Base-by-base conservation (phyloP, 1,140 invertebrate genomes). In the Drosophila sechellia region DNA sequence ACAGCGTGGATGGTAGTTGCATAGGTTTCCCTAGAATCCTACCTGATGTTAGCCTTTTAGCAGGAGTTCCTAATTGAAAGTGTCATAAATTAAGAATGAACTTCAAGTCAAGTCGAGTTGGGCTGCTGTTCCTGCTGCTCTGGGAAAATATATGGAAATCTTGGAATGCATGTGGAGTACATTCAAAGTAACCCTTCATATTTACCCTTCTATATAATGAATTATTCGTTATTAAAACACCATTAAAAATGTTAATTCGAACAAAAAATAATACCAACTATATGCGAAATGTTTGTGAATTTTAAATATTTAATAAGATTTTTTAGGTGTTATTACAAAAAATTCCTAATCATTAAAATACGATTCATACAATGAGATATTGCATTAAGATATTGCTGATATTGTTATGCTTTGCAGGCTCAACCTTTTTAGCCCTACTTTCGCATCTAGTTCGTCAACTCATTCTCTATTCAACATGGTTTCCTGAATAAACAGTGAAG, bases 71-170 rank as follows among this genome's bases (percentile, higher is more conserved):
- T 75, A 66, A 76, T 60, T 57, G 60, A 66, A 77, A 74, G 58
- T 79, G 80, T 66, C 80, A 84, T 83, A 84, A 84, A 84, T 84
- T 76, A 53, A 42, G 45, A 40, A 56, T 46, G 52, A 64, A 75
- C 49, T 72, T 66, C 39, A 48, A 37, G 43, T 86, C 69, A 66
- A 79, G 66, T 70, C 54, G 79, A 73, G 57, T 57, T 52, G 52
- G 55, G 79, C 79, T 78, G 74, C 63, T 42, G 74, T 27, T 81
- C 63, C 73, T 81, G 81, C 50, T 77, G 61, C 65, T 65, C 59
- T 35, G 22, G 37, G 60, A 52, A 50, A 37, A 52, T 31, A 8
- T 34, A 69, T 71, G 50, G 48, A 74, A 37, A 52, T 42, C 37
- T 13, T 37, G n/a, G 42, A 20, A 42, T 2, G 45, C 35, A 48